A percentile compares a stretch with the other conserved stretches of the same genome.
Evolutionary conservation across 2,113 vertebrate species (phyloP).

Genomic region (Sinocyclocheilus anshuiensis): DNA sequence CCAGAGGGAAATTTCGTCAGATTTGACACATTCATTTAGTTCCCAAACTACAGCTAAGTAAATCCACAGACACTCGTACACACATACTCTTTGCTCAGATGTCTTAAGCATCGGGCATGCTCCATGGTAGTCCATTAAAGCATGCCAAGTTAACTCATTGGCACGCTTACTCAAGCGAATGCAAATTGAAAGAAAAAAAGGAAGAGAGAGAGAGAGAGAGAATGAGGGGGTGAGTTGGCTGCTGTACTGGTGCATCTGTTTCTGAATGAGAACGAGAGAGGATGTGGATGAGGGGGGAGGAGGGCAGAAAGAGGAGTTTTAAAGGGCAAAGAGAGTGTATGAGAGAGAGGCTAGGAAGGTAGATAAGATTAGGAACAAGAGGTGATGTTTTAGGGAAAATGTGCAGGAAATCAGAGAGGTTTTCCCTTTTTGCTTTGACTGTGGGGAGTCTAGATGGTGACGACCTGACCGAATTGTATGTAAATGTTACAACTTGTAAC

Average conservation of each 20-base stretch:
- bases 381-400: neutral
- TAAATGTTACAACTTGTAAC: neutral
- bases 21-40: neutral
- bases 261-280: slow-evolving; percentile 65
- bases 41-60: neutral
- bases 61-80: neutral
- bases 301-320: neutral
- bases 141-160: slow-evolving; percentile 42
- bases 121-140: slow-evolving; percentile 28
- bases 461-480: neutral
- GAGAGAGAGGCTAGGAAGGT: neutral
- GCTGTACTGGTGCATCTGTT: slow-evolving; percentile 68
- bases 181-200: slow-evolving; percentile 36
- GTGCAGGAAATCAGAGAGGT: neutral
- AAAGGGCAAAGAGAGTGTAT: slow-evolving; percentile 12
- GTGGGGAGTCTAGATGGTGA: neutral
- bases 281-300: neutral
- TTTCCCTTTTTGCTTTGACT: slow-evolving; percentile 7
- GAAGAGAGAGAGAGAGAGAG: slow-evolving; percentile 34
- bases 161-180: slow-evolving; percentile 49
- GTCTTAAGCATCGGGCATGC: slow-evolving; percentile 16
- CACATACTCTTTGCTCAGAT: neutral
- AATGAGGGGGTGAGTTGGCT: slow-evolving; percentile 43
- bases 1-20: neutral
- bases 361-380: neutral